These are phyloP conservation scores for Bagarius yarrelli DNA, from an alignment of 2,113 vertebrate species.

Conservation along the genomic window DNA sequence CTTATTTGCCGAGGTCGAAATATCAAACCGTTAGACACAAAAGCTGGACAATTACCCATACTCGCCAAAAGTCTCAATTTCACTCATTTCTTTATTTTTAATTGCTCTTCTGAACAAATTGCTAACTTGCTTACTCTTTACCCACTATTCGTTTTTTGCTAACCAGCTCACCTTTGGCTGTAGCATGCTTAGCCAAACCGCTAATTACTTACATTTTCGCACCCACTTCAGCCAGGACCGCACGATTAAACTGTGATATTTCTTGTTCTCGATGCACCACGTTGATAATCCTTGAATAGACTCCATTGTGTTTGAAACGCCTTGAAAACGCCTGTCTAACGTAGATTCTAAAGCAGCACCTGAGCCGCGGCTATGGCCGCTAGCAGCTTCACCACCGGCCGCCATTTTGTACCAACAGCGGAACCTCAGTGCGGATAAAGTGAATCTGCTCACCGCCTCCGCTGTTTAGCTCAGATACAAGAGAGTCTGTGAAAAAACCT, in stretches of 20 bases:
- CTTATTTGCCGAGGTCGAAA: not conserved
- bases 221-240: constrained; percentile 90
- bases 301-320: constrained; percentile 90
- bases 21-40: not conserved
- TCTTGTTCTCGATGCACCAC: constrained; percentile 97
- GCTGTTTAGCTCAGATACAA: not conserved
- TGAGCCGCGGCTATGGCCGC: constrained; percentile 62
- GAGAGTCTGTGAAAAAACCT: not conserved
- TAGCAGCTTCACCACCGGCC: constrained; percentile 72
- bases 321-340: constrained; percentile 82
- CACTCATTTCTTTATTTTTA: not conserved
- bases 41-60: not conserved
- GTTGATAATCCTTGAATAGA: constrained; percentile 90
- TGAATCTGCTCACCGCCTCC: not conserved
- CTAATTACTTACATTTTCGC: constrained; percentile 83
- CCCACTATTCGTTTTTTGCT: not conserved
- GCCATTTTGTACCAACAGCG: constrained; percentile 76
- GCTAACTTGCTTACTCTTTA: not conserved
- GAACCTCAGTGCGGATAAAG: not conserved
- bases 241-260: constrained; percentile 86
- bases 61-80: not conserved
- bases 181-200: constrained; percentile 23
- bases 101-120: not conserved
- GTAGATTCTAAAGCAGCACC: constrained; percentile 78
- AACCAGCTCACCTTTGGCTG: not conserved